Percentiles rank a stretch among this genome's conserved stretches.
Conservation (phyloP, 2,113 vertebrate genomes). For the Vulpes vulpes region DNA sequence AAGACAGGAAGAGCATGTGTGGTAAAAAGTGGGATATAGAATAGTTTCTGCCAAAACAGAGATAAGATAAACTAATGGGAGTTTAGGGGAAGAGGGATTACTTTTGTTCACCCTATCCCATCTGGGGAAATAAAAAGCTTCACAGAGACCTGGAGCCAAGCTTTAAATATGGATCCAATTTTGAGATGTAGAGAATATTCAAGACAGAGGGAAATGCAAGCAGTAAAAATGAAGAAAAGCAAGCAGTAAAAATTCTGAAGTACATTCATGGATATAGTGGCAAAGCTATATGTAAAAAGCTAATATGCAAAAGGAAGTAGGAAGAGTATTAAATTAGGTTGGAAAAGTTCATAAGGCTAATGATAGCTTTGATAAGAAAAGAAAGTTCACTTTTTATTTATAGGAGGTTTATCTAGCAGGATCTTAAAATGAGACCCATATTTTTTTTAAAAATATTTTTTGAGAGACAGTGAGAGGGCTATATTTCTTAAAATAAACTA, state of each 20-base stretch:
- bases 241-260: not conserved
- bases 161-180: not conserved
- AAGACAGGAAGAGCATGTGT: not conserved
- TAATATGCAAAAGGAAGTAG: not conserved
- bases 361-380: not conserved
- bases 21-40: not conserved
- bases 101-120: not conserved
- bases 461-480: not conserved
- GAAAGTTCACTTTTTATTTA: not conserved
- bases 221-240: not conserved
- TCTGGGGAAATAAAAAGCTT: not conserved
- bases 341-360: not conserved
- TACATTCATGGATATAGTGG: not conserved
- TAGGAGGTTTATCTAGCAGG: not conserved
- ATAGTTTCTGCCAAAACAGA: not conserved
- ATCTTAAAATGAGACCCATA: not conserved
- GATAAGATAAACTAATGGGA: not conserved
- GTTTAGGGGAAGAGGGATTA: not conserved
- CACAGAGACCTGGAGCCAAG: not conserved
- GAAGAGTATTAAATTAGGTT: not conserved
- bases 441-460: not conserved
- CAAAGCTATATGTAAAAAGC: not conserved
- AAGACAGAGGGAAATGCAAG: not conserved
- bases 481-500: not conserved
- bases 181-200: not conserved